Percentiles rank a stretch among this genome's conserved stretches.
Evolutionary conservation across 2,113 vertebrate species (phyloP).

Genomic region (Neotragus moschatus): DNA sequence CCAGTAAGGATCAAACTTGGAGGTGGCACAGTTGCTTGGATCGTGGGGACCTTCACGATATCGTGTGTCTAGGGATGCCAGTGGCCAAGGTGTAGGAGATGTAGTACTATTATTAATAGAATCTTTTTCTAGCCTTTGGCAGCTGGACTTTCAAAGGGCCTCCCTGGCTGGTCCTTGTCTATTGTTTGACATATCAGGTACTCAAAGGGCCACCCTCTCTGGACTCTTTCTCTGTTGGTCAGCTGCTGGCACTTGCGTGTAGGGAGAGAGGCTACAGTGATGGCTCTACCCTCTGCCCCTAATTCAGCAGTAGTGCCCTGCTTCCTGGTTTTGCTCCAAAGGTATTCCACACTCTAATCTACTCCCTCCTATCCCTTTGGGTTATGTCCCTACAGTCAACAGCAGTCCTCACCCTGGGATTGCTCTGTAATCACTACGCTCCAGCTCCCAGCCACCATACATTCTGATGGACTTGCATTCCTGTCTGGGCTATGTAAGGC

Average conservation of each 20-base stretch:
- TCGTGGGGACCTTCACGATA: not conserved
- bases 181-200: not conserved
- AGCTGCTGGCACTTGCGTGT: not conserved
- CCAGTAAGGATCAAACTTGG: not conserved
- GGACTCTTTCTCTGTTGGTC: not conserved
- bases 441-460: not conserved
- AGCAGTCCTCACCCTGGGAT: not conserved
- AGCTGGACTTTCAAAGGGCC: not conserved
- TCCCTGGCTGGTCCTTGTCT: not conserved
- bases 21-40: not conserved
- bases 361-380: not conserved
- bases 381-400: not conserved
- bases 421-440: not conserved
- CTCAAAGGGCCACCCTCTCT: not conserved
- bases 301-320: not conserved
- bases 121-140: not conserved
- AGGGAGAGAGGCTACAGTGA: not conserved
- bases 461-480: not conserved
- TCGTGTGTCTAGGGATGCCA: not conserved
- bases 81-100: not conserved
- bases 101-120: not conserved
- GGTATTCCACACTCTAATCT: not conserved
- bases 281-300: not conserved
- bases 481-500: not conserved
- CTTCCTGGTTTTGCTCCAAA: not conserved